Evolutionary conservation across 1,140 invertebrate genomes (phyloP), one percentile per base, ranked within the genome.

Genomic region (Polyergus mexicanus): DNA sequence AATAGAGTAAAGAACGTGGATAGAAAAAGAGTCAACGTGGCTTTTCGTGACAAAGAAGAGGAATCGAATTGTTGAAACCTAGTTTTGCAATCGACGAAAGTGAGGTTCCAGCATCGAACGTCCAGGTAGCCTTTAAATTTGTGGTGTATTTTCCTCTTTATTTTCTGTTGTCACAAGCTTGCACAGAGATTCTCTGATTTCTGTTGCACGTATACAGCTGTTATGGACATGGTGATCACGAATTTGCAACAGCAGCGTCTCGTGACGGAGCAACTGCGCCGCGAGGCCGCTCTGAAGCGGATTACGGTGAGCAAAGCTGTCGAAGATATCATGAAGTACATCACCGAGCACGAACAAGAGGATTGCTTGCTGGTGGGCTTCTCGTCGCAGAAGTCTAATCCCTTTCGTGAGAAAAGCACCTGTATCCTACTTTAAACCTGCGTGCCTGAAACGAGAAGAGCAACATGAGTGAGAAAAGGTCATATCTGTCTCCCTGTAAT

Each of bases 291-390:
- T 41, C 97, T 99, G 58, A 98, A 98, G 92, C 97, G 98, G 10
- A 97, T 99, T 87, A 97, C 97, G 58, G 97, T 97, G 2, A 99
- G 98, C 19, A 97, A 98, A 93, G 98, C 98, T 44, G 97, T 99
- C 76, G 97, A 98, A 88, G 98, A 99, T 91, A 98, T 99, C 86
- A 98, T 98, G 94, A 98, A 98, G 93, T 99, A 97, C 92, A 98
- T 99, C 83, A 97, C 97, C 47, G 98, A 99, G 92, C 98, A 99
- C 92, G 97, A 98, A 93, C 97, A 98, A 91, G 98, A 99, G 93
- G 99, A 99, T 95, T 99, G 98, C 92, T 96, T 99, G n/a, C 96
- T 99, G 78, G 97, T 98, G 91, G 99, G 98, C 4, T 99, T 99
- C 95, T 98, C 98, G 77, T 98, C 98, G 85, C 98, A 99, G 94